These are phyloP conservation scores for Capitella teleta DNA, from an alignment of 1,140 invertebrate genomes.

Conservation along the genomic window DNA sequence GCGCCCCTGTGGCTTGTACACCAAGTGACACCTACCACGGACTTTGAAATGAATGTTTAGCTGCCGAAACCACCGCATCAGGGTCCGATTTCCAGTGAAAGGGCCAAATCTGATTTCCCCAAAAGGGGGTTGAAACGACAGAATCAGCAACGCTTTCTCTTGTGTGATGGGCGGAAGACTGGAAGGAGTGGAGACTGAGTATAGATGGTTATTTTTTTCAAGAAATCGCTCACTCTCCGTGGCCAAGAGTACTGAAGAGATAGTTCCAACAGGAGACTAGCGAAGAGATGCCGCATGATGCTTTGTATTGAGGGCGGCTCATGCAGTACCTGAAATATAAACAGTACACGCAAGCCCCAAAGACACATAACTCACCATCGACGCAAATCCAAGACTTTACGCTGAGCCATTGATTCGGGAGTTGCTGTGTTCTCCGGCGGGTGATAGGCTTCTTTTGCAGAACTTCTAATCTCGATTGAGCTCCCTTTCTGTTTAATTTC, in stretches of 20 bases:
- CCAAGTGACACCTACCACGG: constrained; percentile 21
- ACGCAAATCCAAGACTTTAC: constrained; percentile 27
- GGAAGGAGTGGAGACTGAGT: constrained; percentile 5
- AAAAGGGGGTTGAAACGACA: constrained; percentile 31
- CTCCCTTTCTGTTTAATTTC: too few species aligned
- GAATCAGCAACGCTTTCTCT: constrained; percentile 28
- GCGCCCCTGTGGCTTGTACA: constrained; percentile 32
- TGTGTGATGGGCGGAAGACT: constrained; percentile 31
- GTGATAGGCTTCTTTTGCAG: too few species aligned
- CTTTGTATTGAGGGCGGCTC: constrained; percentile 34
- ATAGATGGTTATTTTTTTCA: too few species aligned
- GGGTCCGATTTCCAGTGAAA: constrained; percentile 31
- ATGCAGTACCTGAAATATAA: constrained; percentile 28
- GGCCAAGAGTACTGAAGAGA: constrained; percentile 29
- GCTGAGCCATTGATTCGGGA: constrained; percentile 17
- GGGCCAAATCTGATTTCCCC: constrained; percentile 33
- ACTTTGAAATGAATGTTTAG: constrained; percentile 32
- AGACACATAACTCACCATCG: constrained; percentile 20
- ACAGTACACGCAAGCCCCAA: not conserved
- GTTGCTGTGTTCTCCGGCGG: constrained; percentile 16
- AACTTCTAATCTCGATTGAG: too few species aligned
- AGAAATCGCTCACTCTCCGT: constrained; percentile 25
- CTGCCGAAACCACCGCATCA: constrained; percentile 28
- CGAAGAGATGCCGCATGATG: constrained; percentile 33
- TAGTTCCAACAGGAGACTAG: constrained; percentile 39